Evolutionary conservation across 2,888 invertebrate species (phyloP).

Genomic region (Nezara viridula): DNA sequence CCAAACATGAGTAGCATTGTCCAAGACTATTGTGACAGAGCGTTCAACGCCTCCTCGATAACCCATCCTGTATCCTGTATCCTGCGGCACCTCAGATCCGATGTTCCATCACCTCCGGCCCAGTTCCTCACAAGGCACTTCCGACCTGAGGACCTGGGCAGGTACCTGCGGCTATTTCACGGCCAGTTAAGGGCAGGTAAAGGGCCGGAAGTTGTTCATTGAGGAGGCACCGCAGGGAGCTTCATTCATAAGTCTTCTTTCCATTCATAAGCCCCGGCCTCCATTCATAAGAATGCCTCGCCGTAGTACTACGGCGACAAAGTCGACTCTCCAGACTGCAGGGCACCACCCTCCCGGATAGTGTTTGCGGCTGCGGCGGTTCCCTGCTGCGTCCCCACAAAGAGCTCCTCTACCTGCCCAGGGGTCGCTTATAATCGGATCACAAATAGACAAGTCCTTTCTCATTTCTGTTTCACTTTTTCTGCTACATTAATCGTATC

Average conservation of each 20-base stretch:
- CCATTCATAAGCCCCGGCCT: constrained; percentile 35
- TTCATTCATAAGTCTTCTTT: constrained; percentile 45
- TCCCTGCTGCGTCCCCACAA: background rate
- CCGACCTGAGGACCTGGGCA: background rate
- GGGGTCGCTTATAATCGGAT: constrained; percentile 18
- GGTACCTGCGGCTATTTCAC: constrained; percentile 50
- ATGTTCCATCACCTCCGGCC: constrained; percentile 25
- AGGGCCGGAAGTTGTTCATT: constrained; percentile 39
- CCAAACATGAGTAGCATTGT: background rate
- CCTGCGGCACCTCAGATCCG: constrained; percentile 7
- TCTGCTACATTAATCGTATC: constrained; percentile 6
- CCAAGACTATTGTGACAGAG: background rate
- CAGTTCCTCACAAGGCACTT: constrained; percentile 27
- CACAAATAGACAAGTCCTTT: constrained; percentile 35
- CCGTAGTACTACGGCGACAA: constrained; percentile 40
- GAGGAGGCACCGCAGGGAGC: constrained; percentile 18
- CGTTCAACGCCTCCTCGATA: background rate
- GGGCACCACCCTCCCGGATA: background rate
- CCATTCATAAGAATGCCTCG: constrained; percentile 39
- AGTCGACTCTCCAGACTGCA: constrained; percentile 47
- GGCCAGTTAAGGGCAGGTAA: constrained; percentile 53
- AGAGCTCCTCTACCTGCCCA: constrained; percentile 6
- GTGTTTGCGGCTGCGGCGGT: constrained; percentile 36
- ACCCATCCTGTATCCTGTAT: constrained; percentile 7
- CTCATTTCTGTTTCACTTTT: constrained; percentile 30